Percentiles rank a stretch among this genome's conserved stretches.
phyloP scores from a whole-genome alignment of 2,797 vertebrate genomes.

The Pteropus rufus region DNA sequence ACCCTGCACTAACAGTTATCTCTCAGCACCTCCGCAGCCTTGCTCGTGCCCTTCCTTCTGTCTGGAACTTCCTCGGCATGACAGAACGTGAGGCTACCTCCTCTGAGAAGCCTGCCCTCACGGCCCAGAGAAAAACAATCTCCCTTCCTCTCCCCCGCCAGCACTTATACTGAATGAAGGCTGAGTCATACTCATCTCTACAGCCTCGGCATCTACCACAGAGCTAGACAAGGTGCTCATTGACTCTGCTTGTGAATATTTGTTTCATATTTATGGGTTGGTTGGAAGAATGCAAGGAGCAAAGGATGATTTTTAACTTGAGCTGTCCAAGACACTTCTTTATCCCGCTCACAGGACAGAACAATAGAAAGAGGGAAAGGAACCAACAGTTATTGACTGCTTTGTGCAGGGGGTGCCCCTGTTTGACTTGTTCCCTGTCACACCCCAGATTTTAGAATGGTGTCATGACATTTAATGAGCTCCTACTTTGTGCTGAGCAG shows the following conservation, averaged over 20 bases:
- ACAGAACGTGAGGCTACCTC: neutral
- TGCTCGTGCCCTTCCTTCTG: neutral
- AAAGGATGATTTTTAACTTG: neutral
- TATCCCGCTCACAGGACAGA: neutral
- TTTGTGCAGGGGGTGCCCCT: neutral
- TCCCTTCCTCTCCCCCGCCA: neutral
- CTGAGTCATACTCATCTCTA: constrained; percentile 19
- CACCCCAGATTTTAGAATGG: neutral
- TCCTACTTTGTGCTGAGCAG: neutral
- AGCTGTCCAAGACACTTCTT: neutral
- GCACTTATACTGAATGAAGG: constrained; percentile 7
- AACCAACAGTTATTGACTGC: neutral
- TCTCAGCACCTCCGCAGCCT: neutral
- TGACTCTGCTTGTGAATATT: neutral
- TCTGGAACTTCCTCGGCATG: neutral
- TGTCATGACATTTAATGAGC: neutral
- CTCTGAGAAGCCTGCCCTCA: neutral
- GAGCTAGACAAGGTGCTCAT: neutral
- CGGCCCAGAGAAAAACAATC: neutral
- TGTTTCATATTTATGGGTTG: neutral
- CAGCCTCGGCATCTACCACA: neutral
- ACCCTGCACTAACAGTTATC: neutral
- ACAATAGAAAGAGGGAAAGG: neutral
- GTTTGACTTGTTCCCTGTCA: neutral
- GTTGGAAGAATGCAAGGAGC: constrained; percentile 3